Evolutionary conservation across 2,797 vertebrate genomes (phyloP).

Genomic region (Phataginus tricuspis): DNA sequence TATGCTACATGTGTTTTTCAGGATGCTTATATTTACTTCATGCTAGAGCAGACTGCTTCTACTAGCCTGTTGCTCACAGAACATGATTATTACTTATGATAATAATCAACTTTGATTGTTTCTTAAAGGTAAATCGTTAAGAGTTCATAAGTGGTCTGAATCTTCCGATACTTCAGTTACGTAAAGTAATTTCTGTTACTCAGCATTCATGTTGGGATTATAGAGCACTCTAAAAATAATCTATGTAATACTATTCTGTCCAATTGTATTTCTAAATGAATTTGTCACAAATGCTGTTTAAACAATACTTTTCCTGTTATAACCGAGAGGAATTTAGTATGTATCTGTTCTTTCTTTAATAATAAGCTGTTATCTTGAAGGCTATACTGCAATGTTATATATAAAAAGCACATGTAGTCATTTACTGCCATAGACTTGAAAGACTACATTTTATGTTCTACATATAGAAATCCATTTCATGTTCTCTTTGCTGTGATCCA

Average conservation of each 20-base stretch:
- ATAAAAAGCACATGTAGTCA: background rate
- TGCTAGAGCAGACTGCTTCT: background rate
- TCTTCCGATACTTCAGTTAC: background rate
- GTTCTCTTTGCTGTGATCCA: background rate
- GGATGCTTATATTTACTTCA: background rate
- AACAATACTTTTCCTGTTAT: background rate
- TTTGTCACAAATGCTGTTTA: background rate
- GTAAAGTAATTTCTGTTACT: background rate
- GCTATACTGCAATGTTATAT: background rate
- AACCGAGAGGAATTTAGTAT: background rate
- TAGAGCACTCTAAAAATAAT: background rate
- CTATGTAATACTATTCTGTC: background rate
- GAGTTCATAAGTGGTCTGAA: background rate
- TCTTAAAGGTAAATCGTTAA: background rate
- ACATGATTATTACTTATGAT: background rate
- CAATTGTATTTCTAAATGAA: background rate
- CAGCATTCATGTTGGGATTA: background rate
- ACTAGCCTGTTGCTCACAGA: background rate
- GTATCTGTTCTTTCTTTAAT: background rate
- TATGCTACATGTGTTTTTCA: background rate
- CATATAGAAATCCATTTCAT: background rate
- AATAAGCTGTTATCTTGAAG: background rate
- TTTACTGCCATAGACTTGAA: background rate
- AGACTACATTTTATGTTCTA: background rate
- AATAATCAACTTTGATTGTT: background rate